Evolutionary conservation across 2,888 invertebrate genomes (phyloP), one percentile per base, ranked within the genome.

Genomic region (Plagiodera versicolora): DNA sequence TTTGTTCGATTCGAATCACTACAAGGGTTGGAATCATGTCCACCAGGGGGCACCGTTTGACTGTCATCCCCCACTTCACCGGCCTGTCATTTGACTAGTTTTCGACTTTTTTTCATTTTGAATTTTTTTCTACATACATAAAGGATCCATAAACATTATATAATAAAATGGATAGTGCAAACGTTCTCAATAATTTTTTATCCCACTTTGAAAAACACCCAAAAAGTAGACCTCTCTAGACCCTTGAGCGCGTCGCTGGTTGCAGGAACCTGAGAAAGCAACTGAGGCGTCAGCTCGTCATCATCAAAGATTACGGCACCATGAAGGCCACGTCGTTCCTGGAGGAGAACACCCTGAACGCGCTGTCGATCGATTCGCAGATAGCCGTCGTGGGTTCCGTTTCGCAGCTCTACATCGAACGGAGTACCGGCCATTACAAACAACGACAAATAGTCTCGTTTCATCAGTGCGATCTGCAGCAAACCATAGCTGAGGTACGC

Each of bases 381-480:
- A 66, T 80, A 67, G 81, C 79, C 46, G 75, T 82, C 49, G 67
- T 78, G 1, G 83, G 83, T 52, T 75, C 82, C 8, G 74, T 68
- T 59, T 74, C 82, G 17, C 80, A 82, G 70, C 71, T 73, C 47
- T 82, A 72, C 68, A 76, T 84, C 11, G 35, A 74, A n/a, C 64
- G 81, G 14, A 80, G 81, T n/a, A 44, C 70, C 1, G 76, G 65
- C 69, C 78, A 78, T 75, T 79, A 83, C 61, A 79, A 81, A 64
- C 85, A 84, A 75, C 76, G 80, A 5, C 73, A 80, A 47, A 75
- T 82, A 20, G 80, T 72, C 67, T 79, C 80, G 67, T 84, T 81
- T 72, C 74, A 83, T 65, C 84, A 85, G 59, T 82, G 83, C 80
- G 75, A 80, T 30, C 35, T 71, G 17, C 65, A 70, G 55, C 68